These are phyloP conservation scores for Trinorchestia longiramus DNA, from an alignment of 1,140 invertebrate species.

Conservation along the genomic window DNA sequence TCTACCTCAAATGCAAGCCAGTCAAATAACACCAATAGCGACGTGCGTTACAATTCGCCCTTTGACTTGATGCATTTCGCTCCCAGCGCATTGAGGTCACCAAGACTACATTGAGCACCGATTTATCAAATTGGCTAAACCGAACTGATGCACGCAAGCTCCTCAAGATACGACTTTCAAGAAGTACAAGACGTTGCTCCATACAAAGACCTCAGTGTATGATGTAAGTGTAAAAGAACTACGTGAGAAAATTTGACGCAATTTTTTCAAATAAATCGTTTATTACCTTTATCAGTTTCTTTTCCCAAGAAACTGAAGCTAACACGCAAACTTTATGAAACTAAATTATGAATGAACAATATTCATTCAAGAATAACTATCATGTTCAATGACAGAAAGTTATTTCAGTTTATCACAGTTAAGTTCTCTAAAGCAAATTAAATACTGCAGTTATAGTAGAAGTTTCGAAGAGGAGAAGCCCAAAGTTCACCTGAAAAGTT, in stretches of 20 bases:
- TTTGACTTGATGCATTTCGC: background rate
- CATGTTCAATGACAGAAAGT: background rate
- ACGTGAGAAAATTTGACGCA: background rate
- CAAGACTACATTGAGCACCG: background rate
- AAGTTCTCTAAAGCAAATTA: background rate
- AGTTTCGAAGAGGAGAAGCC: background rate
- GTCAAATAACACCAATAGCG: background rate
- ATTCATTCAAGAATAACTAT: background rate
- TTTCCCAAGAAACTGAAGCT: background rate
- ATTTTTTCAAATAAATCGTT: too few species aligned
- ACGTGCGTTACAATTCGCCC: slow-evolving; percentile 1
- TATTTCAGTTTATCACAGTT: background rate
- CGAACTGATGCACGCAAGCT: background rate
- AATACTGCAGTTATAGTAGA: background rate
- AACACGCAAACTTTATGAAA: background rate
- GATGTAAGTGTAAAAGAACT: background rate
- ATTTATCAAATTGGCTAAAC: background rate
- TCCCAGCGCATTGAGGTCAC: background rate
- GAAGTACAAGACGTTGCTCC: background rate
- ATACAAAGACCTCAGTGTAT: background rate
- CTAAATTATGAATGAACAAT: background rate
- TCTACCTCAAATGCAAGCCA: background rate
- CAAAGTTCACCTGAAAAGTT: background rate
- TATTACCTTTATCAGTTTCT: background rate
- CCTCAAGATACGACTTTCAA: background rate